Evolutionary conservation across 1,140 invertebrate species (phyloP).

Genomic region (Venustaconcha ellipsiformis): DNA sequence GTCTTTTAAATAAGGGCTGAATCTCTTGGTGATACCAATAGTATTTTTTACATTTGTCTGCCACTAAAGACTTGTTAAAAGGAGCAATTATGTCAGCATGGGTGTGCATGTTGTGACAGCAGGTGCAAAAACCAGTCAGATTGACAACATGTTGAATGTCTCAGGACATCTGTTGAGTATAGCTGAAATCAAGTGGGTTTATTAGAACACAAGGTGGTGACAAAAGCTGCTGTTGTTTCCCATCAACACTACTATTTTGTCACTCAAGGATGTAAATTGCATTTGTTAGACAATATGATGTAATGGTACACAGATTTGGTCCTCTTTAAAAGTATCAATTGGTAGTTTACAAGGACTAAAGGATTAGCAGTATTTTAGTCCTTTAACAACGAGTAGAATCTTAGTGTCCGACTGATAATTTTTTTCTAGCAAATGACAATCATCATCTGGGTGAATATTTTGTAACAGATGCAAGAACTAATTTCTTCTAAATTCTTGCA

Average conservation of each 20-base stretch:
- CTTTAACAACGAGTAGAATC: too few species aligned
- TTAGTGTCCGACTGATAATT: background rate
- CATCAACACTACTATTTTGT: slow-evolving; percentile 92
- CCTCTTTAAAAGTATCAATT: background rate
- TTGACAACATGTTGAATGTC: slow-evolving; percentile 99
- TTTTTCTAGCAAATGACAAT: too few species aligned
- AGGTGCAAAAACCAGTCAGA: slow-evolving; percentile 80
- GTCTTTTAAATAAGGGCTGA: too few species aligned
- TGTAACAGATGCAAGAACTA: too few species aligned
- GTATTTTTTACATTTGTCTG: too few species aligned
- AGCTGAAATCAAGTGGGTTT: slow-evolving; percentile 92
- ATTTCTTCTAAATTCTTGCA: too few species aligned
- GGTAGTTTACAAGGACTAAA: background rate
- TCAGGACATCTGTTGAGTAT: slow-evolving; percentile 98
- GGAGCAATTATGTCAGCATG: too few species aligned
- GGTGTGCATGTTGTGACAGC: too few species aligned
- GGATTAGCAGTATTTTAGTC: background rate
- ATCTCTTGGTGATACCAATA: background rate
- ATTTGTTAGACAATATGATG: background rate
- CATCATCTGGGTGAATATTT: too few species aligned
- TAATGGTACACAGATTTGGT: background rate
- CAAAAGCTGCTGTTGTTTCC: slow-evolving; percentile 95
- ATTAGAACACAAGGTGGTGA: slow-evolving; percentile 78
- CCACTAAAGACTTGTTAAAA: too few species aligned
- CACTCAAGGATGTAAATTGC: slow-evolving; percentile 78